phyloP scores from a whole-genome alignment of 2,888 invertebrate genomes.

The Anagyrus pseudococci region DNA sequence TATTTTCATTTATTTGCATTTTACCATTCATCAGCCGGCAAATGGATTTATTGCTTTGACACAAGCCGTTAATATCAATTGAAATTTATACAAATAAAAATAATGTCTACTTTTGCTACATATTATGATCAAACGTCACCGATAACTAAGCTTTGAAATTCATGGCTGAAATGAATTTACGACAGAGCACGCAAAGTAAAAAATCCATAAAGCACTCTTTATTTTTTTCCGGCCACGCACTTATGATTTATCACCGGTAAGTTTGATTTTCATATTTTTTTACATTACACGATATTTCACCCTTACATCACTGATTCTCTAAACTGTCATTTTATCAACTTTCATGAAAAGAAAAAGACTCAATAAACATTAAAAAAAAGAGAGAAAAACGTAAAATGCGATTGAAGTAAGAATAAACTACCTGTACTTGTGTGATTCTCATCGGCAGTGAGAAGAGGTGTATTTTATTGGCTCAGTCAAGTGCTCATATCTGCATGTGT shows the following conservation, averaged over 20 bases:
- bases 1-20: constrained; percentile 23
- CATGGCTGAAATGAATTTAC: no score
- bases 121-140: neutral
- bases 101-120: no score
- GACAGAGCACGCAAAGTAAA: neutral
- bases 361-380: neutral
- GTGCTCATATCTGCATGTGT: constrained; percentile 34
- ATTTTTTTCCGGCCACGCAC: neutral
- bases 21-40: constrained; percentile 14
- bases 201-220: neutral
- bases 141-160: no score
- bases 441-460: constrained; percentile 7
- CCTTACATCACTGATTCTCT: no score
- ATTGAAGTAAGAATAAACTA: constrained; percentile 1
- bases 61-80: no score
- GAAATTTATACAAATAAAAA: no score
- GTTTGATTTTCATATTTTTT: constrained; percentile 13
- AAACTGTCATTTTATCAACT: neutral
- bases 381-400: neutral
- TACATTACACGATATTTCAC: neutral
- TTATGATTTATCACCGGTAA: constrained; percentile 14
- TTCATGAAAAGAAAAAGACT: neutral
- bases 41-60: no score
- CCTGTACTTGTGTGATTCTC: constrained; percentile 1
- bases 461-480: constrained; percentile 23